phyloP scores from a whole-genome alignment of 2,888 invertebrate genomes.

The Euplexia lucipara region DNA sequence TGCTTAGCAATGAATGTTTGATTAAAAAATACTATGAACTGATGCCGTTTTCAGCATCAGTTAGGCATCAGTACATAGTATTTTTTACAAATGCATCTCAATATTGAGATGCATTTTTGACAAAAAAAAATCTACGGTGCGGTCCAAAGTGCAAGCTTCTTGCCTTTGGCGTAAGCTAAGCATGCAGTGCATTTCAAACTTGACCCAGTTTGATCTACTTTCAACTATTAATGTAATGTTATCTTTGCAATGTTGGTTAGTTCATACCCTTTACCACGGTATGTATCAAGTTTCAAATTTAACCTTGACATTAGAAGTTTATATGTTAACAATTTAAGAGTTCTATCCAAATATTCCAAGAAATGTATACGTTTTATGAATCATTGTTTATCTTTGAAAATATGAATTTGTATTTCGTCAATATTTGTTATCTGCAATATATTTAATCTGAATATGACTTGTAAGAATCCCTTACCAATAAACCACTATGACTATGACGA shows the following conservation, averaged over 20 bases:
- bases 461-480: too few relatives aligned
- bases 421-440: too few relatives aligned
- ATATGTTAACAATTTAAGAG: not conserved
- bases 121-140: not conserved
- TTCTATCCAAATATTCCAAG: too few relatives aligned
- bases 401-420: not conserved
- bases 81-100: not conserved
- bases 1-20: too few relatives aligned
- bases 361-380: too few relatives aligned
- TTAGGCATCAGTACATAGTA: too few relatives aligned
- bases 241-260: constrained; percentile 16
- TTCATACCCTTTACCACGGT: not conserved
- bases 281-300: constrained; percentile 19
- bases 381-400: too few relatives aligned
- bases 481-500: too few relatives aligned
- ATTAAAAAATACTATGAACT: too few relatives aligned
- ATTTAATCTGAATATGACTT: too few relatives aligned
- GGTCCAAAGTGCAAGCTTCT: not conserved
- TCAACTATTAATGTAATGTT: constrained; percentile 21
- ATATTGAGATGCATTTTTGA: not conserved
- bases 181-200: constrained; percentile 36
- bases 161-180: not conserved
- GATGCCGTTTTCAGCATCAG: too few relatives aligned
- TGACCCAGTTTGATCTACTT: constrained; percentile 37
- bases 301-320: not conserved